Conservation (phyloP, 2,888 invertebrate species). For the Leucania comma region DNA sequence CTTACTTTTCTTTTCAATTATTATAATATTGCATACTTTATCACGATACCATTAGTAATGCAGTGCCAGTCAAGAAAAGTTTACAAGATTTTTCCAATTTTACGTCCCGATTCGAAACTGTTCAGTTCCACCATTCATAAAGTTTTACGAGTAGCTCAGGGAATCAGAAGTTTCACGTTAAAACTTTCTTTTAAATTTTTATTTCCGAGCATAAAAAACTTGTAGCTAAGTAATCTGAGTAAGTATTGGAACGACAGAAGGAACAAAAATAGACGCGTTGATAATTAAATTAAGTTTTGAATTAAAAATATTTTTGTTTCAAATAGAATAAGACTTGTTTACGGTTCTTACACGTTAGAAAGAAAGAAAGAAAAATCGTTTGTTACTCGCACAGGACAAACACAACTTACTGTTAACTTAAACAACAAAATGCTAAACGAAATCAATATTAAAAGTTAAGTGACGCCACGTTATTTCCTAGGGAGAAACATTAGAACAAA, state of each 20-base stretch:
- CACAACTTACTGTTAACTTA: too few relatives aligned
- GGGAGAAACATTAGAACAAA: too few relatives aligned
- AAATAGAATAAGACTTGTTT: too few relatives aligned
- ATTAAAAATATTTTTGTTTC: too few relatives aligned
- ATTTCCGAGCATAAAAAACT: conserved; percentile 6
- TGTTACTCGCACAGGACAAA: too few relatives aligned
- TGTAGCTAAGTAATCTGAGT: neutral
- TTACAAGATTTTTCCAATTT: conserved; percentile 44
- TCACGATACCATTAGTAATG: neutral
- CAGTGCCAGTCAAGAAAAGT: conserved; percentile 26
- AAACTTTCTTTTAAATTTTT: neutral
- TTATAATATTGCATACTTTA: too few relatives aligned
- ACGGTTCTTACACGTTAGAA: too few relatives aligned
- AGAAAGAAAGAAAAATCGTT: too few relatives aligned
- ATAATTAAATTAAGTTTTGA: neutral
- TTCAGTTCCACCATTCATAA: conserved; percentile 35
- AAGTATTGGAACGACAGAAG: neutral
- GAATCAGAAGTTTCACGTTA: conserved; percentile 11
- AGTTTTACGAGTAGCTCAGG: conserved; percentile 30
- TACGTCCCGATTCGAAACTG: conserved; percentile 29
- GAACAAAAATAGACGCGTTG: neutral
- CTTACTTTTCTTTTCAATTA: too few relatives aligned
- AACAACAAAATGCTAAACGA: too few relatives aligned
- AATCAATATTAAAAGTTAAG: too few relatives aligned
- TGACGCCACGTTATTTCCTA: too few relatives aligned